Conservation (phyloP, 2,888 invertebrate species). For the Himalopsyche kuldschensis region DNA sequence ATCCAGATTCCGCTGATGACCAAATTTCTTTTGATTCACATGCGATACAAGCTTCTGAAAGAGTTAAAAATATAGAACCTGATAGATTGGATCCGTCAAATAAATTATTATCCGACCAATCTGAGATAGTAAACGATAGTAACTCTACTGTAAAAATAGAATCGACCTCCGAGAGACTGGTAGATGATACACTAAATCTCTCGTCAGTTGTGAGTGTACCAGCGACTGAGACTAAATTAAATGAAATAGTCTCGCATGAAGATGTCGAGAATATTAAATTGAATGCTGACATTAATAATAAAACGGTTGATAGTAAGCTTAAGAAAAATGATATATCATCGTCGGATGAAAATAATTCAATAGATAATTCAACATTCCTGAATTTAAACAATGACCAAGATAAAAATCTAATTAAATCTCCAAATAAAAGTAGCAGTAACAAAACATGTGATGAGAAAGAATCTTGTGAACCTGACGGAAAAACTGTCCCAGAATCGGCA, state of each 20-base stretch:
- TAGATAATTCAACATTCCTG: not conserved
- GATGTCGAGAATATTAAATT: no score
- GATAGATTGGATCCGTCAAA: not conserved
- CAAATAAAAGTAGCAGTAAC: not conserved
- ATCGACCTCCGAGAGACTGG: no score
- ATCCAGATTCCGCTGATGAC: not conserved
- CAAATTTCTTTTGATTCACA: not conserved
- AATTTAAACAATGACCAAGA: not conserved
- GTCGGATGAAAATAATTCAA: slow-evolving; percentile 40
- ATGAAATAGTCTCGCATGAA: no score
- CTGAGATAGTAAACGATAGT: no score
- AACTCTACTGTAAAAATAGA: no score
- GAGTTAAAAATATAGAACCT: not conserved
- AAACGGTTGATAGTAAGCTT: not conserved
- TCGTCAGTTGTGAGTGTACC: no score
- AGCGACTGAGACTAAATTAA: no score
- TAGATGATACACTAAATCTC: no score
- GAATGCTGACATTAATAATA: no score
- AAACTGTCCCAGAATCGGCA: not conserved
- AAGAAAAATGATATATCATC: slow-evolving; percentile 47
- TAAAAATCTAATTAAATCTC: not conserved
- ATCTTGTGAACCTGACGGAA: not conserved
- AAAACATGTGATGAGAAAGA: not conserved
- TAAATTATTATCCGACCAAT: no score
- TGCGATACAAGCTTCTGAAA: not conserved